A percentile compares a stretch with the other conserved stretches of the same genome.
Conservation (phyloP, 2,888 invertebrate genomes). For the Latrodectus elegans region DNA sequence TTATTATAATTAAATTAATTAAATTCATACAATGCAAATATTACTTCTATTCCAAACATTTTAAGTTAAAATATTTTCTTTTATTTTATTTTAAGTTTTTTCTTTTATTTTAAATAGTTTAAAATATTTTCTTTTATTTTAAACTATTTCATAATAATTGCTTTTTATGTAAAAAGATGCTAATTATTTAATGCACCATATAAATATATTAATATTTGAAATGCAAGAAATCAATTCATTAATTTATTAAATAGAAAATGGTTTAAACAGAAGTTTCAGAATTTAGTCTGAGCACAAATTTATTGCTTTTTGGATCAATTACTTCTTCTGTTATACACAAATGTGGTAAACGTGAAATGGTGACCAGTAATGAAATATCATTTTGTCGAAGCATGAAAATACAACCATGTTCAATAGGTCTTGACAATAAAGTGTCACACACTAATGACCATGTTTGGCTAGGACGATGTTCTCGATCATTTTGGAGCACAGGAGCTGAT, state of each 20-base stretch:
- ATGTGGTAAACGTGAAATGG: slow-evolving; percentile 90
- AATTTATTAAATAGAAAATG: neutral
- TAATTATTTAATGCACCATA: slow-evolving; percentile 48
- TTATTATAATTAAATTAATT: no score
- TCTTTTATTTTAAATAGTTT: no score
- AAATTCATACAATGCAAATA: no score
- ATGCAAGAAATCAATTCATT: neutral
- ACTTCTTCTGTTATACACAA: slow-evolving; percentile 96
- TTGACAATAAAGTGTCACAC: slow-evolving; percentile 91
- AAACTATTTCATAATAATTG: no score
- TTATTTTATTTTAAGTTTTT: no score
- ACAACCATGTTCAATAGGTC: slow-evolving; percentile 87
- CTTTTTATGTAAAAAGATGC: neutral
- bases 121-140: no score
- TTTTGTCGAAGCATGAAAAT: slow-evolving; percentile 94
- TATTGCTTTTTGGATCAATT: slow-evolving; percentile 95
- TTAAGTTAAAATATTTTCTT: no score
- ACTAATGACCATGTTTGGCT: slow-evolving; percentile 97
- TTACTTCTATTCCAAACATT: no score
- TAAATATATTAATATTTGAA: neutral
- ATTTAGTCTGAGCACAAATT: slow-evolving; percentile 93
- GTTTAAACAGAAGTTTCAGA: slow-evolving; percentile 94
- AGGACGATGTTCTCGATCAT: slow-evolving; percentile 85
- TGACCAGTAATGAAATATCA: slow-evolving; percentile 92
- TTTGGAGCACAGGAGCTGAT: slow-evolving; percentile 87